A percentile compares a stretch with the other conserved stretches of the same genome.
phyloP scores from a whole-genome alignment of 2,888 invertebrate species.

The Eupithecia dodoneata region DNA sequence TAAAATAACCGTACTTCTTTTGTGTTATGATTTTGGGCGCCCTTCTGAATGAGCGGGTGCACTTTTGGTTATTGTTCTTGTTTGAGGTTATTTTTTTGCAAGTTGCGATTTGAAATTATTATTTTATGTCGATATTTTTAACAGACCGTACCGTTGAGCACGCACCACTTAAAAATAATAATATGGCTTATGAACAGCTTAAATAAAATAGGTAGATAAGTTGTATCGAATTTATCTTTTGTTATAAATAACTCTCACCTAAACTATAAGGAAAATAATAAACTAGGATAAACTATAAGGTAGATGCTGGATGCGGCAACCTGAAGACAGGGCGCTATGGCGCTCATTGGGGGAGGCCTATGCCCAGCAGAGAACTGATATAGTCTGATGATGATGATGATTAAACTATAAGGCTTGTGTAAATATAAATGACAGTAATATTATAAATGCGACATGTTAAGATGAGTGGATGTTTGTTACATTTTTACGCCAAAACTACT shows the following conservation, averaged over 20 bases:
- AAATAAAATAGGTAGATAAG: background rate
- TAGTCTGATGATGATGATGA: no score
- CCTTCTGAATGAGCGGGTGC: slow-evolving; percentile 68
- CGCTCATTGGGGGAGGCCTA: no score
- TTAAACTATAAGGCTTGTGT: no score
- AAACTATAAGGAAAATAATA: no score
- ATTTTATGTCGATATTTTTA: background rate
- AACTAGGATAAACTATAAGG: no score
- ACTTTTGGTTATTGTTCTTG: slow-evolving; percentile 63
- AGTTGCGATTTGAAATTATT: slow-evolving; percentile 1
- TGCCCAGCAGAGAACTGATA: no score
- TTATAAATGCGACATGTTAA: no score
- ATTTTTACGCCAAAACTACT: no score
- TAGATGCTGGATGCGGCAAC: no score
- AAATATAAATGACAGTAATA: no score
- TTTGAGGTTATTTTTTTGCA: slow-evolving; percentile 58
- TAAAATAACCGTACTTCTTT: slow-evolving; percentile 83
- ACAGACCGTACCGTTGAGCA: background rate
- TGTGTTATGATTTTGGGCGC: slow-evolving; percentile 76
- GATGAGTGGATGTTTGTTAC: no score
- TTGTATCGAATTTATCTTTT: background rate
- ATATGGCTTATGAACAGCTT: background rate
- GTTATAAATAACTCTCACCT: background rate
- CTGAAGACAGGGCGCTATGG: no score
- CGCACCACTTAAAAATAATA: background rate